These are phyloP conservation scores for Lepidochrysops patricia DNA, from an alignment of 2,888 invertebrate genomes.

Conservation along the genomic window DNA sequence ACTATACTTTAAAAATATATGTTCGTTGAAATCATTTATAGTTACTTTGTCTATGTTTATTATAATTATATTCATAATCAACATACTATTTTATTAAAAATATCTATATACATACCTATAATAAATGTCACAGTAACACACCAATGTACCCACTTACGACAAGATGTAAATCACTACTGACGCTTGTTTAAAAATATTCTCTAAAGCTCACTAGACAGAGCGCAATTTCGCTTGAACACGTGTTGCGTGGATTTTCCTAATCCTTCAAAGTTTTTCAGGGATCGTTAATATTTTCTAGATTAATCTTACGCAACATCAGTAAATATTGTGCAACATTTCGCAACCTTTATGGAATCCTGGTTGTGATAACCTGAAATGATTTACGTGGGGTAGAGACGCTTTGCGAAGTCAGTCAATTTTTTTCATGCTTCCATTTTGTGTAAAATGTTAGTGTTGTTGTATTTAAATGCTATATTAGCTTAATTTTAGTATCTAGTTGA, in stretches of 20 bases:
- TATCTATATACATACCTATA: too few relatives aligned
- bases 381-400: slow-evolving; percentile 59
- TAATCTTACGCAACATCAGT: slow-evolving; percentile 15
- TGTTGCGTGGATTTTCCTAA: not conserved
- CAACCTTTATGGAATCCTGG: slow-evolving; percentile 16
- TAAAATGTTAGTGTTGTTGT: not conserved
- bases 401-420: not conserved
- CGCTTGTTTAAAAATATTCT: not conserved
- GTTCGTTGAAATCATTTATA: too few relatives aligned
- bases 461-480: too few relatives aligned
- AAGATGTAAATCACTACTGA: not conserved
- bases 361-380: slow-evolving; percentile 18
- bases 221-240: not conserved
- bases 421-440: not conserved
- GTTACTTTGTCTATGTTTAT: too few relatives aligned
- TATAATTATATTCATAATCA: too few relatives aligned
- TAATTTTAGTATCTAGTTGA: too few relatives aligned
- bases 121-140: too few relatives aligned
- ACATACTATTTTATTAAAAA: too few relatives aligned
- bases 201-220: not conserved
- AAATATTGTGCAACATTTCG: slow-evolving; percentile 40
- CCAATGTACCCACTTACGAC: not conserved
- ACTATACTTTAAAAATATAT: too few relatives aligned
- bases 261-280: not conserved
- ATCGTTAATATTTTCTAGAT: not conserved